A percentile compares a stretch with the other conserved stretches of the same genome.
Conservation (phyloP, 2,113 vertebrate genomes). For the Corythornis cristatus region DNA sequence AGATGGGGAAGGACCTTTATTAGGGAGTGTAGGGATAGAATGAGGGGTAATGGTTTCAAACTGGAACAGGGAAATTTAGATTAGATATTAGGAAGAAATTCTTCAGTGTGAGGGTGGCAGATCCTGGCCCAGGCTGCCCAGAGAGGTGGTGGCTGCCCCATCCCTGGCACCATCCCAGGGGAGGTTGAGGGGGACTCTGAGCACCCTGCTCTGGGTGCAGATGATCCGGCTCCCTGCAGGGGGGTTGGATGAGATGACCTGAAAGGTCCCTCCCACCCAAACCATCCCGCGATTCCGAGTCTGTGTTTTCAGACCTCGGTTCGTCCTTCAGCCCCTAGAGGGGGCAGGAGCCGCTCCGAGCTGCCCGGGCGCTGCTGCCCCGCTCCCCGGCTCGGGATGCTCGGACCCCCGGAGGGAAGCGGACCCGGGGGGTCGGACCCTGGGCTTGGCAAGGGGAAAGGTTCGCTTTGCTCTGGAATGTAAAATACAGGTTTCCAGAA, state of each 20-base stretch:
- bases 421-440: not conserved
- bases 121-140: too few relatives aligned
- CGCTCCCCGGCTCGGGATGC: fast-evolving
- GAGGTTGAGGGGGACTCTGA: not conserved
- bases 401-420: not conserved
- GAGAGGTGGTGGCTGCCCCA: too few relatives aligned
- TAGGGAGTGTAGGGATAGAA: too few relatives aligned
- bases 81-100: too few relatives aligned
- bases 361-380: not conserved
- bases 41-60: not conserved
- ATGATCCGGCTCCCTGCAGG: too few relatives aligned
- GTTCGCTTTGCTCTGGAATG: not conserved
- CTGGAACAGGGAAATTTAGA: too few relatives aligned
- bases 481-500: slow-evolving; percentile 26
- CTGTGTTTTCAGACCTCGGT: not conserved
- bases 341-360: not conserved
- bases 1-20: too few relatives aligned
- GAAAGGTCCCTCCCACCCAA: not conserved
- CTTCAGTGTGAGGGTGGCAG: too few relatives aligned
- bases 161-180: too few relatives aligned
- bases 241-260: too few relatives aligned
- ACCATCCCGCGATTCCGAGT: too few relatives aligned
- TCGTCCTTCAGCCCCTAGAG: not conserved
- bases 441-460: not conserved
- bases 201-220: not conserved